Evolutionary conservation across 1,140 invertebrate species (phyloP).

Genomic region (Platyura marginata): DNA sequence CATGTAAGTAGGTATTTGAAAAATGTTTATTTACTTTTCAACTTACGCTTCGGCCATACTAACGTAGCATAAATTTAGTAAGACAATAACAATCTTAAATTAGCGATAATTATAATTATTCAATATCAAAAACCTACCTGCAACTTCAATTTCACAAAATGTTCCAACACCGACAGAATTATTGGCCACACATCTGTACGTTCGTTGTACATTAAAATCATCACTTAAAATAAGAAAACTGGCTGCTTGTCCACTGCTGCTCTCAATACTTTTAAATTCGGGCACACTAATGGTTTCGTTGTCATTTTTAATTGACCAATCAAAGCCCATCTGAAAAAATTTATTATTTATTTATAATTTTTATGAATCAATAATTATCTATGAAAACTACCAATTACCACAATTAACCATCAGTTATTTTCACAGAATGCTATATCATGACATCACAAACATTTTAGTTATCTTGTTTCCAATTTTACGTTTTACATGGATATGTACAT

Average conservation of each 20-base stretch:
- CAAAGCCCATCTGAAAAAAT: slow-evolving; percentile 45
- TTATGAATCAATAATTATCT: too few relatives aligned
- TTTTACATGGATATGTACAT: too few relatives aligned
- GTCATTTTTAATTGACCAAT: slow-evolving; percentile 65
- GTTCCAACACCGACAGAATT: slow-evolving; percentile 57
- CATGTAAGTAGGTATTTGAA: background rate
- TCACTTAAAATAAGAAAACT: slow-evolving; percentile 16
- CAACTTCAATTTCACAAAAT: slow-evolving; percentile 60
- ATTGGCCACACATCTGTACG: slow-evolving; percentile 67
- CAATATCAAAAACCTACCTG: slow-evolving; percentile 46
- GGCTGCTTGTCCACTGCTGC: slow-evolving; percentile 8
- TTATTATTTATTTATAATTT: too few relatives aligned
- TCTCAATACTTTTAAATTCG: slow-evolving; percentile 11
- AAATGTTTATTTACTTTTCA: background rate
- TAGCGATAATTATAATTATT: background rate
- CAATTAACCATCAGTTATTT: too few relatives aligned
- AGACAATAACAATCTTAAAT: background rate
- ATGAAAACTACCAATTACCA: too few relatives aligned
- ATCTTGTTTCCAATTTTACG: too few relatives aligned
- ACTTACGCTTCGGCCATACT: slow-evolving; percentile 5
- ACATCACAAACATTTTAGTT: too few relatives aligned
- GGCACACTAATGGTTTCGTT: slow-evolving; percentile 50
- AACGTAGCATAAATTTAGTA: too few relatives aligned
- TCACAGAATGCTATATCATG: too few relatives aligned
- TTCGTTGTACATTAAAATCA: slow-evolving; percentile 30